phyloP scores from a whole-genome alignment of 1,140 invertebrate genomes.

The Liolophura sinensis region DNA sequence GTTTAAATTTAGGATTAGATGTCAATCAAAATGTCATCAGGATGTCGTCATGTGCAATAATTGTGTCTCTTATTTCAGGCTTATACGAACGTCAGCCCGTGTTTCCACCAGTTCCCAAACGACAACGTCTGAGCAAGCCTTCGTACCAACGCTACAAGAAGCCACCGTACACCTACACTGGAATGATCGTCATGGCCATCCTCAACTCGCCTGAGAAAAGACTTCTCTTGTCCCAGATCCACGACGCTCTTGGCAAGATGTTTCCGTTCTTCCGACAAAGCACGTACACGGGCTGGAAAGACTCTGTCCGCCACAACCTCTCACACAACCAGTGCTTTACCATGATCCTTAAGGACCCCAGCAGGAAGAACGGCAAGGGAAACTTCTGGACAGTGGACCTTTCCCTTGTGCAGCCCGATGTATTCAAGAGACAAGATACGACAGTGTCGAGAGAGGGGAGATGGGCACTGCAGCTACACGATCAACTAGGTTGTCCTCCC shows the following conservation, averaged over 20 bases:
- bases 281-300: slow-evolving; percentile 30
- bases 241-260: slow-evolving; percentile 70
- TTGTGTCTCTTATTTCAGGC: too few relatives aligned
- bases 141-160: slow-evolving; percentile 61
- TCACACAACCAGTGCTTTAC: slow-evolving; percentile 37
- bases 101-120: too few relatives aligned
- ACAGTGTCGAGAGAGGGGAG: slow-evolving; percentile 7
- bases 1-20: too few relatives aligned
- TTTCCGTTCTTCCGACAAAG: slow-evolving; percentile 28
- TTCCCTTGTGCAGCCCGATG: slow-evolving; percentile 10
- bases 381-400: slow-evolving; percentile 26
- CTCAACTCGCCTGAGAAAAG: slow-evolving; percentile 83
- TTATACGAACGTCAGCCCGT: too few relatives aligned
- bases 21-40: too few relatives aligned
- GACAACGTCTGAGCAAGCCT: too few relatives aligned
- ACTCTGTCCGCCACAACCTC: slow-evolving; percentile 38
- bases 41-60: too few relatives aligned
- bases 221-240: slow-evolving; percentile 88
- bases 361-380: neutral
- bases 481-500: slow-evolving; percentile 20
- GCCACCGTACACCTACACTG: slow-evolving; percentile 91
- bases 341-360: slow-evolving; percentile 10
- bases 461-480: slow-evolving; percentile 18
- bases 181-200: slow-evolving; percentile 93
- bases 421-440: slow-evolving; percentile 26